Base-by-base conservation (phyloP, 2,113 vertebrate genomes). In the Montifringilla adamsi region DNA sequence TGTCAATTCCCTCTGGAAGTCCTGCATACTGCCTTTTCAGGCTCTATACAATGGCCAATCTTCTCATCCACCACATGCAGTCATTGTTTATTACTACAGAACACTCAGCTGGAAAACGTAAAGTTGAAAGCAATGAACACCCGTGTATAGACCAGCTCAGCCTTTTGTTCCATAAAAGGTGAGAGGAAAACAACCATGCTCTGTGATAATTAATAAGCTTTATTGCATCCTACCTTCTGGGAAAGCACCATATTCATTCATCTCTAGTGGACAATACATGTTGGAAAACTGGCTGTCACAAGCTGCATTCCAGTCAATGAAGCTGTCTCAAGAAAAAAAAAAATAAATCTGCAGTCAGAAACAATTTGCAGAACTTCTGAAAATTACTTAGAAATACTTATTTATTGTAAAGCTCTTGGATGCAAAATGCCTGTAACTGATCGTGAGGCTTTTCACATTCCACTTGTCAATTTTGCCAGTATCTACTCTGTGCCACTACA, bases 241-340 rank as follows among this genome's bases (percentile, higher is more conserved):
- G 87, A 98, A 98, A 94, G 97, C 76, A 83, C 52, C 96, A 30
- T 98, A 98, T 41, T 98, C 98, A 2, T 96, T 98, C 97, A 98
- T 28, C 69, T 98, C 98, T 74, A 98, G 33, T 0, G 98, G 98
- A 70, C 98, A 98, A 94, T 98, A 98, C 94, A 98, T 77, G n/a
- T 62, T 96, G 86, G 98, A 95, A 95, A 98, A 98, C 80, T 97
- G 98, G 96, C 97, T 97, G 87, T 98, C 98, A 24, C 98, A 98
- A 23, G 98, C 44, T 74, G 97, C 84, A 16, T 94, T 98, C 98
- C 98, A 98, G 58, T 98, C 98, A 7, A 98, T 96, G 95, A 98
- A 98, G 92, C 97, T 98, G 89, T 89, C 88, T 70, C 39, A 74
- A 82, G 22, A 43, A 58, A 96, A 93, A 55, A 53, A 82, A 31